Conservation (phyloP, 2,888 invertebrate genomes). For the Drosophila vallismaia region DNA sequence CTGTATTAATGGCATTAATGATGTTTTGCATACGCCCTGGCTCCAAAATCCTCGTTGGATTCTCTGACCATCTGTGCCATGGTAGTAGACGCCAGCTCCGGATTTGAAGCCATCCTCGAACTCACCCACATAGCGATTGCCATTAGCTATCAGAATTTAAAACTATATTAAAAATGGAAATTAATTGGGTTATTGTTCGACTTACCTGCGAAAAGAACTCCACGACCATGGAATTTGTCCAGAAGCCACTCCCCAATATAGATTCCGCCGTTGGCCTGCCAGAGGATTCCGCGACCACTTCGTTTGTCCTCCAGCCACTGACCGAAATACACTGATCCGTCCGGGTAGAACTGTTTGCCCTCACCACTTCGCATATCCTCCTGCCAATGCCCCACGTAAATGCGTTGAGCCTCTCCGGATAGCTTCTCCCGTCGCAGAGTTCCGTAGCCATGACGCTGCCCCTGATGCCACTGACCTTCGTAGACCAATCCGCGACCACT, state of each 20-base stretch:
- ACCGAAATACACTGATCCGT: slow-evolving; percentile 79
- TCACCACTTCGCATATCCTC: slow-evolving; percentile 80
- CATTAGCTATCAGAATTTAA: slow-evolving; percentile 67
- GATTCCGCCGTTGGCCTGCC: slow-evolving; percentile 78
- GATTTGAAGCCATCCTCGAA: slow-evolving; percentile 80
- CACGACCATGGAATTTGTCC: slow-evolving; percentile 78
- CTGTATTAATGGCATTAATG: slow-evolving; percentile 55
- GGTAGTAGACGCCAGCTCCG: slow-evolving; percentile 80
- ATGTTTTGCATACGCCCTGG: slow-evolving; percentile 74
- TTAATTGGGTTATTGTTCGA: not conserved
- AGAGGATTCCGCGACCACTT: slow-evolving; percentile 81
- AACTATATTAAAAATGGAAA: not conserved
- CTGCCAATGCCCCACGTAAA: slow-evolving; percentile 81
- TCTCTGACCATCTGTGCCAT: slow-evolving; percentile 67
- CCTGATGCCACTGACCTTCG: slow-evolving; percentile 81
- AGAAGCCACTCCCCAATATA: slow-evolving; percentile 82
- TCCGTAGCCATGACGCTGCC: slow-evolving; percentile 81
- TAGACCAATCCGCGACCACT: slow-evolving; percentile 71
- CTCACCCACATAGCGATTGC: slow-evolving; percentile 82
- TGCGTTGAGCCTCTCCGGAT: slow-evolving; percentile 64
- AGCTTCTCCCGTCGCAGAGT: slow-evolving; percentile 65
- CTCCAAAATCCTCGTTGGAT: slow-evolving; percentile 81
- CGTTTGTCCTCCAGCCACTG: slow-evolving; percentile 78
- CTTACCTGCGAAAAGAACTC: slow-evolving; percentile 77
- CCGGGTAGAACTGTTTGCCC: slow-evolving; percentile 80